These are phyloP conservation scores for Ophraella communa DNA, from an alignment of 2,888 invertebrate genomes.

Conservation along the genomic window DNA sequence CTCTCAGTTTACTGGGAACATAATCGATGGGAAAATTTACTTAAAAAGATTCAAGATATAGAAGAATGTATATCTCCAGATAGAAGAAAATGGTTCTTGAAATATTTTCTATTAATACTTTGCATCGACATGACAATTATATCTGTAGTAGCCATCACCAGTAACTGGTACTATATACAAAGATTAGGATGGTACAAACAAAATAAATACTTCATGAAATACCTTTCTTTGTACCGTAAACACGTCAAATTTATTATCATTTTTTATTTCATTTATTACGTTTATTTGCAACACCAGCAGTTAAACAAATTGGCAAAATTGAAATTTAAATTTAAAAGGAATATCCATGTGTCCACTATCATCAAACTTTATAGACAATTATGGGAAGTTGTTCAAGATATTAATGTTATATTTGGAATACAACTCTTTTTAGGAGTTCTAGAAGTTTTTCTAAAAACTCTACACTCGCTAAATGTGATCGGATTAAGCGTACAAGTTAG, in stretches of 20 bases:
- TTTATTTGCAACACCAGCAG: background rate
- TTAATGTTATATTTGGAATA: too few species aligned
- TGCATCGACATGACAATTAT: background rate
- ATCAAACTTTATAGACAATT: too few species aligned
- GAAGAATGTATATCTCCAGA: background rate
- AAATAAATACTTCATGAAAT: background rate
- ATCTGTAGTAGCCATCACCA: background rate
- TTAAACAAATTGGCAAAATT: background rate
- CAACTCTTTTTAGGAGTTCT: too few species aligned
- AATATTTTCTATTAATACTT: background rate
- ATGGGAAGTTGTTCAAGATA: too few species aligned
- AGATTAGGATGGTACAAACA: background rate
- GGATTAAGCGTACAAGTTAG: too few species aligned
- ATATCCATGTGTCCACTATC: background rate
- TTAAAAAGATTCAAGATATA: background rate
- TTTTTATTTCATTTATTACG: background rate
- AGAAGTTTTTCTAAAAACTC: too few species aligned
- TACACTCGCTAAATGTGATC: too few species aligned
- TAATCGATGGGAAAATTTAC: background rate
- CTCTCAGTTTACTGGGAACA: background rate
- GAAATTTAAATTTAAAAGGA: background rate
- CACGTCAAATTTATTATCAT: background rate
- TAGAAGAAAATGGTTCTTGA: background rate
- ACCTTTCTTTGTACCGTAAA: background rate
- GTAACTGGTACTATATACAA: background rate